phyloP scores from a whole-genome alignment of 2,888 invertebrate genomes.

The Melanostoma scalare region DNA sequence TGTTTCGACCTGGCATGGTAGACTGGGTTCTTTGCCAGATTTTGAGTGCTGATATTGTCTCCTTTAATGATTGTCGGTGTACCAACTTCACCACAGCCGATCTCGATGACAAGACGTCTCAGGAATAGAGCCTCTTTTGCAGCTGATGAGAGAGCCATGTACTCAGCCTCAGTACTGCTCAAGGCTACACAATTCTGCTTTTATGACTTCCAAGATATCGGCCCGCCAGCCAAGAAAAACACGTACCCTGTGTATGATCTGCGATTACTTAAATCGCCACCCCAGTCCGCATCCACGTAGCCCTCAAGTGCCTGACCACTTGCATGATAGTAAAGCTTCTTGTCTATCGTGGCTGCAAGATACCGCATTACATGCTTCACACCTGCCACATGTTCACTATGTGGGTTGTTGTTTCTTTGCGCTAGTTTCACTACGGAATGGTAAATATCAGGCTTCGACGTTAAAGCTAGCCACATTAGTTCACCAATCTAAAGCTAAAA shows the following conservation, averaged over 20 bases:
- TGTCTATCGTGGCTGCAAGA: too few relatives aligned
- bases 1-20: conserved; percentile 45
- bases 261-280: conserved; percentile 7
- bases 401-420: too few relatives aligned
- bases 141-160: too few relatives aligned
- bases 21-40: conserved; percentile 44
- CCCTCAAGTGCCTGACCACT: conserved; percentile 30
- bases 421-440: too few relatives aligned
- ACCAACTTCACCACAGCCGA: conserved; percentile 16
- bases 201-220: background rate
- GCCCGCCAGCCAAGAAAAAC: conserved; percentile 2
- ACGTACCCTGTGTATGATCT: conserved; percentile 5
- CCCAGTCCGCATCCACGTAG: conserved; percentile 15
- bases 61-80: conserved; percentile 11
- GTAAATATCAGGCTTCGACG: too few relatives aligned
- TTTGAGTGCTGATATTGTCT: conserved; percentile 37
- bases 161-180: too few relatives aligned
- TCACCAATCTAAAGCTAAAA: too few relatives aligned
- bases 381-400: too few relatives aligned
- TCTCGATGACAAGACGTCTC: too few relatives aligned
- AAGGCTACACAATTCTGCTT: conserved; percentile 2
- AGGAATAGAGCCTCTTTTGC: conserved; percentile 30
- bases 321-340: too few relatives aligned
- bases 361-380: too few relatives aligned
- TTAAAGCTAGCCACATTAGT: too few relatives aligned